Evolutionary conservation across 2,888 invertebrate genomes (phyloP), one percentile per base, ranked within the genome.

Genomic region (Epirrhoe tristata): DNA sequence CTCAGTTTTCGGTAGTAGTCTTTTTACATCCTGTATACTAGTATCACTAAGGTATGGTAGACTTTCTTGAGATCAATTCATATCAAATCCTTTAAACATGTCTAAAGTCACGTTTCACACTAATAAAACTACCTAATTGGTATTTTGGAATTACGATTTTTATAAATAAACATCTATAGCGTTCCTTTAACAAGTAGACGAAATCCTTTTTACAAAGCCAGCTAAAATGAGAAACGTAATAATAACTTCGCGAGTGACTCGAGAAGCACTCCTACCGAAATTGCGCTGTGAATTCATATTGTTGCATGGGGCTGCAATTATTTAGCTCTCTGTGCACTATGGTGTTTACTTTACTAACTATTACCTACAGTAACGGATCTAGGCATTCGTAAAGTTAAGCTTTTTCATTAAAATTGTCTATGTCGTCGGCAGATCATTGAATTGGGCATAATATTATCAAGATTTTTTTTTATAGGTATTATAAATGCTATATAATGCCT

Each of bases 211-310:
- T 39, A 52, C 39, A 55, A 48, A 54, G 53, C 52, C 43, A 57
- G 57, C 57, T 61, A 61, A 58, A 67, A 61, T 64, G 63, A 67
- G 64, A 64, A 67, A 64, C 51, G 67, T 64, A 68, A 68, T 68
- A 68, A 68, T 61, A 64, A 68, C 63, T 68, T 61, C 63, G 53
- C 48, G 58, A 67, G 59, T 51, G 67, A 67, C 63, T 58, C 60
- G 64, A 64, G 67, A 63, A 64, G 67, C 53, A 63, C 67, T 68
- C 59, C 60, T 39, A 34, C 60, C 60, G 17, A 68, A 68, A 68
- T 68, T 64, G 67, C 67, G 58, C 63, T 54, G 60, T 57, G 70
- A 66, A 72, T 70, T 70, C 66, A 71, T 66, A 67, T 65, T 63
- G 67, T 68, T 68, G 64, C 63, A 39, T 61, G 60, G 54, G 64